Percentiles rank a stretch among this genome's conserved stretches.
Conservation (phyloP, 2,888 invertebrate species). For the Cephalotes varians region DNA sequence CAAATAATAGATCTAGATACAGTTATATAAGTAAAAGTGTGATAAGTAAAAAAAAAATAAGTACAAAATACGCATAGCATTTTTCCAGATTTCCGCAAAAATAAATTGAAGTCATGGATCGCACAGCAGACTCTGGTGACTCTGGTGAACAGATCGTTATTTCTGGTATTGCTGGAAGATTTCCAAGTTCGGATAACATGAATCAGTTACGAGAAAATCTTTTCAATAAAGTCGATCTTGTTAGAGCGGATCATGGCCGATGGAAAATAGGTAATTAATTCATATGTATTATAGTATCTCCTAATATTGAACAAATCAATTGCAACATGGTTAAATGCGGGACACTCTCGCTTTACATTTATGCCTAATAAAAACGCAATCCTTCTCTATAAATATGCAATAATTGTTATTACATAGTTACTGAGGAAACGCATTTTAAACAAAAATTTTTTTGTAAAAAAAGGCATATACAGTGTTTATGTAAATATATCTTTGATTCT, state of each 20-base stretch:
- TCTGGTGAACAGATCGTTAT: conserved; percentile 87
- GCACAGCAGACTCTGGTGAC: background rate
- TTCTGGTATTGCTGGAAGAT: conserved; percentile 90
- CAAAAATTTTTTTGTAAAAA: background rate
- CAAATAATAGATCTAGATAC: too few relatives aligned
- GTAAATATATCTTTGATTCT: background rate
- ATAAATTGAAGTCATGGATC: background rate
- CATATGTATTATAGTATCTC: too few relatives aligned
- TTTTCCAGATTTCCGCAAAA: background rate
- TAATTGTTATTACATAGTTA: background rate
- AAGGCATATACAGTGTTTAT: background rate
- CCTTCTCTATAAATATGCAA: background rate
- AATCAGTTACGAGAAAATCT: background rate
- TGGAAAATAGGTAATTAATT: background rate
- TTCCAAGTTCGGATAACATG: conserved; percentile 92
- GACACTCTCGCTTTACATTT: too few relatives aligned
- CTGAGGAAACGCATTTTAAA: background rate
- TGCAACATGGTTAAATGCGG: too few relatives aligned
- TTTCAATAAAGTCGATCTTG: background rate
- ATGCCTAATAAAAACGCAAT: too few relatives aligned
- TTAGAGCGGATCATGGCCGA: background rate
- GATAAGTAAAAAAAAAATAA: too few relatives aligned
- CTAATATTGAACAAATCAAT: too few relatives aligned
- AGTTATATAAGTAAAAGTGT: too few relatives aligned
- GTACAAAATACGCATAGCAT: background rate